These are phyloP conservation scores for Saccostrea echinata DNA, from an alignment of 1,140 invertebrate genomes.

Conservation along the genomic window DNA sequence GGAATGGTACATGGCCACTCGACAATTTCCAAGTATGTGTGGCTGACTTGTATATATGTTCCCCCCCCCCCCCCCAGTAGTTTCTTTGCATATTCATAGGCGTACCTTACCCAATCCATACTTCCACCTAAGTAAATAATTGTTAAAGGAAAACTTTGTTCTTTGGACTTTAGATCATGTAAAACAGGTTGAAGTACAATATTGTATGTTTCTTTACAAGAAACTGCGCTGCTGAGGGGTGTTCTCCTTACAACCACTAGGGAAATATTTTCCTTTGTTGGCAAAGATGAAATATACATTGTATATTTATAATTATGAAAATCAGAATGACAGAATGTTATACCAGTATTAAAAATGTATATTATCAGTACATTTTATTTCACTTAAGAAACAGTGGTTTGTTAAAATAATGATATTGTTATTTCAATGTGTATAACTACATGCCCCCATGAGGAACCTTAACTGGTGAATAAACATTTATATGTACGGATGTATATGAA, in stretches of 20 bases:
- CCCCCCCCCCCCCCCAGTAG: not conserved
- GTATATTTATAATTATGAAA: no score
- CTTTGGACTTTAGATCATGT: not conserved
- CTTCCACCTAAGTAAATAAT: not conserved
- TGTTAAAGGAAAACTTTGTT: constrained; percentile 17
- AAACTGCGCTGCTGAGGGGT: not conserved
- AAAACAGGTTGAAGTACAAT: constrained; percentile 13
- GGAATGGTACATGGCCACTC: constrained; percentile 30
- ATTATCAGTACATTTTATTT: no score
- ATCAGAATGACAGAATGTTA: no score
- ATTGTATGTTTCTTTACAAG: not conserved
- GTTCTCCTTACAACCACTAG: not conserved
- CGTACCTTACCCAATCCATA: constrained; percentile 26
- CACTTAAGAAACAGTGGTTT: no score
- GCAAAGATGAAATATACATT: no score
- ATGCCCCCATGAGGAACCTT: no score
- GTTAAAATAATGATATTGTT: no score
- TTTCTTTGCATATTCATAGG: not conserved
- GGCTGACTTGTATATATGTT: not conserved
- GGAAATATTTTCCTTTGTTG: constrained; percentile 5
- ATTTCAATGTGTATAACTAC: no score
- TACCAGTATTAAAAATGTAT: no score
- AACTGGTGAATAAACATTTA: not conserved
- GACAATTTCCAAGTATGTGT: not conserved
- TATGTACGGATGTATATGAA: no score